These are phyloP conservation scores for Plagiodera versicolora DNA, from an alignment of 2,888 invertebrate species.

Conservation along the genomic window DNA sequence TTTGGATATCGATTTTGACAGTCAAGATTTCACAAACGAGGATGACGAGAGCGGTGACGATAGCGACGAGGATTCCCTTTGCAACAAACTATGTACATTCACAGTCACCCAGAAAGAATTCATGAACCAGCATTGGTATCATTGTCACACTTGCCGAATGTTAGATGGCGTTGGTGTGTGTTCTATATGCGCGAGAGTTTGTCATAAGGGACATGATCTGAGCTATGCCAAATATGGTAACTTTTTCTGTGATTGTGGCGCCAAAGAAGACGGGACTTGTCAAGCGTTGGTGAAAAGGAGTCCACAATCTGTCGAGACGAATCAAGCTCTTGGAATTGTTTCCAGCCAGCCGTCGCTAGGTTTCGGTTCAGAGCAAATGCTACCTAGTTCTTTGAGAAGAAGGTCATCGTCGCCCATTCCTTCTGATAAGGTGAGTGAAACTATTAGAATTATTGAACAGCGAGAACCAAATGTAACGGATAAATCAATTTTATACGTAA, in stretches of 20 bases:
- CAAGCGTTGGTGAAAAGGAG: conserved; percentile 67
- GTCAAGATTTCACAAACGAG: conserved; percentile 85
- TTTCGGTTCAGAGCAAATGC: conserved; percentile 53
- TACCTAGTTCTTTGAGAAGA: conserved; percentile 61
- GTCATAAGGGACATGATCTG: conserved; percentile 94
- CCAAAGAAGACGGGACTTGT: conserved; percentile 85
- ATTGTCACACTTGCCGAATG: conserved; percentile 99
- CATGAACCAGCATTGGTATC: conserved; percentile 98
- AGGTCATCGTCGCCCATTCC: conserved; percentile 46
- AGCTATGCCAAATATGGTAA: conserved; percentile 98
- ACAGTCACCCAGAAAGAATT: conserved; percentile 92
- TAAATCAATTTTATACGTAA: too few relatives aligned
- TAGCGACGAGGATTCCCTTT: conserved; percentile 89
- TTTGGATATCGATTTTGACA: conserved; percentile 77
- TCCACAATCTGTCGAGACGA: conserved; percentile 53
- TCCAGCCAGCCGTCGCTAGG: conserved; percentile 11
- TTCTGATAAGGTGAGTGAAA: conserved; percentile 48
- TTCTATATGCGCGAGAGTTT: conserved; percentile 95
- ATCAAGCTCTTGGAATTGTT: conserved; percentile 8
- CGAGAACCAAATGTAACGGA: too few relatives aligned
- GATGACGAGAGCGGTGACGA: conserved; percentile 95
- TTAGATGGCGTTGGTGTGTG: conserved; percentile 98
- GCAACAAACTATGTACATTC: conserved; percentile 93
- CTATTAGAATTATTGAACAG: too few relatives aligned
- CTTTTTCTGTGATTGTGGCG: conserved; percentile 99